Evolutionary conservation across 2,797 vertebrate species (phyloP).

Genomic region (Tapera naevia): DNA sequence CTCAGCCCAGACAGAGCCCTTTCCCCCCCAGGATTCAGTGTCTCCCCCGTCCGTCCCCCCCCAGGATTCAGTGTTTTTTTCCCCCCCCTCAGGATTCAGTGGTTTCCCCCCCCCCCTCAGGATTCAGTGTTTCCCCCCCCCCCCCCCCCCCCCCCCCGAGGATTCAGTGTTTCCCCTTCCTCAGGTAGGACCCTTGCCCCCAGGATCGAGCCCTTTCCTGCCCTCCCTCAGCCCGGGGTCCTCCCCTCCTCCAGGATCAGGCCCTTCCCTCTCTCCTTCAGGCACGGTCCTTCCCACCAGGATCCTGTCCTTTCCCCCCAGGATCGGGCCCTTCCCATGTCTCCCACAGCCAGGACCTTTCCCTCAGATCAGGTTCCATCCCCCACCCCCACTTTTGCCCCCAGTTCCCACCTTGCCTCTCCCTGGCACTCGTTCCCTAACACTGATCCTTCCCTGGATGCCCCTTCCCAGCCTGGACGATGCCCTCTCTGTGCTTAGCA

Average conservation of each 20-base stretch:
- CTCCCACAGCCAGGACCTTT: background rate
- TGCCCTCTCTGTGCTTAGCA: background rate
- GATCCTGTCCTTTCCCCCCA: background rate
- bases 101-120: too few species aligned
- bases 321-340: background rate
- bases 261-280: too few species aligned
- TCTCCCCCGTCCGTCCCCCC: too few species aligned
- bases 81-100: too few species aligned
- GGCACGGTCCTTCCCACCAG: too few species aligned
- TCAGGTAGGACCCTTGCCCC: too few species aligned
- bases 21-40: too few species aligned
- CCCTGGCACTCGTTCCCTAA: background rate
- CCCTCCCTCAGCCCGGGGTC: too few species aligned
- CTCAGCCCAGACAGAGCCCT: too few species aligned
- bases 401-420: background rate
- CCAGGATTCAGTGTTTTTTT: too few species aligned
- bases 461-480: background rate
- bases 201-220: background rate
- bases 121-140: too few species aligned
- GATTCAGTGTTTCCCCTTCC: background rate
- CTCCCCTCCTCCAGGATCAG: too few species aligned
- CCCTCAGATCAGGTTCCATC: background rate
- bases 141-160: background rate
- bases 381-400: background rate
- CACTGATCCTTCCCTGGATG: background rate